Evolutionary conservation across 2,797 vertebrate species (phyloP).

Genomic region (Huso huso): DNA sequence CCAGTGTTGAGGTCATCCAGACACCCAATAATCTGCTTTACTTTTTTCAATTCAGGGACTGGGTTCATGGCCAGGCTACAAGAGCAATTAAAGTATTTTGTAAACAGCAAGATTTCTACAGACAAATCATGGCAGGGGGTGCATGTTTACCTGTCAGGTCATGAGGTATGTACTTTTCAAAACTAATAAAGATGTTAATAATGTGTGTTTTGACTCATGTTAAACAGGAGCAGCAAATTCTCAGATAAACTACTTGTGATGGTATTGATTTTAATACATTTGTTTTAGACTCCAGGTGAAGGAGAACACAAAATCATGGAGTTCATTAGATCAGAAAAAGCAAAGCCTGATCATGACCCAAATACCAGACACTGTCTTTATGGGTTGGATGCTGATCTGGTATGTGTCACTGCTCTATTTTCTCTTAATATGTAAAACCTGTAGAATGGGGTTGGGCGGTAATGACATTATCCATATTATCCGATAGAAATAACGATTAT

Average conservation of each 20-base stretch:
- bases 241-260: too few species aligned
- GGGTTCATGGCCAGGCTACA: constrained; percentile 95
- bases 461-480: too few species aligned
- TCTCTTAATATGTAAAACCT: not conserved
- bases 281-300: constrained; percentile 84
- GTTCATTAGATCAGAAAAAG: constrained; percentile 90
- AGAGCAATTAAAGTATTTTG: constrained; percentile 94
- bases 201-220: too few species aligned
- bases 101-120: constrained; percentile 88
- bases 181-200: not conserved
- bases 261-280: not conserved
- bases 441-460: too few species aligned
- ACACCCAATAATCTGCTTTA: too few species aligned
- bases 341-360: constrained; percentile 74
- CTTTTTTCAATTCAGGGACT: constrained; percentile 59
- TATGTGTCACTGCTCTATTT: constrained; percentile 43
- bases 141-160: constrained; percentile 88
- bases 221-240: too few species aligned
- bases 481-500: too few species aligned
- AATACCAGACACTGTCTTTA: constrained; percentile 98
- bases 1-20: too few species aligned
- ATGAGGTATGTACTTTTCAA: constrained; percentile 71
- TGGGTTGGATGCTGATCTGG: constrained; percentile 95
- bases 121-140: constrained; percentile 90
- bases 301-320: constrained; percentile 99